Evolutionary conservation across 2,797 vertebrate genomes (phyloP), one percentile per base, ranked within the genome.

Genomic region (Poeciliopsis turneri): DNA sequence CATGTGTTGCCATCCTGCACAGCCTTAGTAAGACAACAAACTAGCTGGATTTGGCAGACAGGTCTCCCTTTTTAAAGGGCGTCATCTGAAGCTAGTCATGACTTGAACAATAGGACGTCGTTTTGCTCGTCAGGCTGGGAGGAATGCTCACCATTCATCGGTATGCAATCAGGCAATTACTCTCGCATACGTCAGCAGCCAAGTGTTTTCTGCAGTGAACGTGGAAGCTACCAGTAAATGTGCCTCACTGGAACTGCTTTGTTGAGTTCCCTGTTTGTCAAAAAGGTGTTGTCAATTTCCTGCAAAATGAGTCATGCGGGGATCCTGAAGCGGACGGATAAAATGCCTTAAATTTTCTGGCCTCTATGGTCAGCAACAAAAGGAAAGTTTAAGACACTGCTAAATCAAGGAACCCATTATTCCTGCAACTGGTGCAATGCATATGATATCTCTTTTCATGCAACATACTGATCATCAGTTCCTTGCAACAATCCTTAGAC

Each of bases 131-230:
- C 83, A 92, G 90, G 89, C 82, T 59, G 83, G 83, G 83, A 92
- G 91, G 93, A 95, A 95, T 94, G 90, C 90, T 91, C 68, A 8
- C 87, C 84, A 92, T 86, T 85, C 72, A 79, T 84, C 51, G 88
- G 94, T 92, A 94, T 93, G 91, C 84, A 90, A 89, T 87, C 91
- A 90, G 72, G 88, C 89, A 94, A 93, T 94, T 93, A 93, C 84
- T 90, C 82, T 85, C 80, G 81, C 83, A 75, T 92, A 93, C 88
- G 92, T 94, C 93, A 94, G 90, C 84, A 83, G 79, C 82, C 70
- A 72, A 70, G 39, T 81, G 86, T 89, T 84, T 84, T 87, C 77
- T 70, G 72, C 61, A 59, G 79, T 81, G 86, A 87, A 82, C 74
- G 79, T 90, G 85, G 88, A 78, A 91, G 91, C 92, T 93, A 81